Conservation (phyloP, 2,797 vertebrate genomes). For the Takifugu ocellatus region DNA sequence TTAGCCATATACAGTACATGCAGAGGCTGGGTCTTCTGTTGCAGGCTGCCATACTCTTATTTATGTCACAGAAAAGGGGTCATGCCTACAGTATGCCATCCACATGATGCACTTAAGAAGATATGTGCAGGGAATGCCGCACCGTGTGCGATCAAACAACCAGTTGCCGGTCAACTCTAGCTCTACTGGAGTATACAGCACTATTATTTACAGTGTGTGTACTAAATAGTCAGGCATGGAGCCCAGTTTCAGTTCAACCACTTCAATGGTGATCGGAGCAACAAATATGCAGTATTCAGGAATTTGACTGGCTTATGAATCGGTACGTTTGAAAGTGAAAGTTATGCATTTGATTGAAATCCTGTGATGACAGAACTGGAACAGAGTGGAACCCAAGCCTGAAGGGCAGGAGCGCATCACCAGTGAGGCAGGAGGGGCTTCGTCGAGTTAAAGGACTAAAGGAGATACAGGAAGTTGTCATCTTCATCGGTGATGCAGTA, state of each 20-base stretch:
- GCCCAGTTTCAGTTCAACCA: slow-evolving; percentile 45
- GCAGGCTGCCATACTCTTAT: slow-evolving; percentile 56
- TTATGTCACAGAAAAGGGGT: slow-evolving; percentile 54
- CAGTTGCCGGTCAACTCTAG: slow-evolving; percentile 68
- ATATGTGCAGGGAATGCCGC: slow-evolving; percentile 34
- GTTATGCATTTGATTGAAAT: slow-evolving; percentile 14
- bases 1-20: slow-evolving; percentile 62
- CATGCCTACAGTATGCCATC: slow-evolving; percentile 50
- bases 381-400: slow-evolving; percentile 41
- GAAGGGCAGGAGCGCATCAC: slow-evolving; percentile 31
- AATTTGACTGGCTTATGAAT: slow-evolving; percentile 15
- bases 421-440: slow-evolving; percentile 36
- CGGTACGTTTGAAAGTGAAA: slow-evolving; percentile 2
- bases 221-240: slow-evolving; percentile 37
- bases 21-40: slow-evolving; percentile 58
- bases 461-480: slow-evolving; percentile 55
- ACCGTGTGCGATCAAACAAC: slow-evolving; percentile 60
- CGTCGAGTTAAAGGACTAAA: slow-evolving; percentile 54
- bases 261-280: slow-evolving; percentile 24
- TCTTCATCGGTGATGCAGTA: slow-evolving; percentile 50
- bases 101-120: slow-evolving; percentile 49
- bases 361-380: slow-evolving; percentile 33
- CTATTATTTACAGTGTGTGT: slow-evolving; percentile 67
- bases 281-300: slow-evolving; percentile 5
- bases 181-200: slow-evolving; percentile 62